Evolutionary conservation across 2,113 vertebrate genomes (phyloP).

Genomic region (Motacilla tschutschensis): DNA sequence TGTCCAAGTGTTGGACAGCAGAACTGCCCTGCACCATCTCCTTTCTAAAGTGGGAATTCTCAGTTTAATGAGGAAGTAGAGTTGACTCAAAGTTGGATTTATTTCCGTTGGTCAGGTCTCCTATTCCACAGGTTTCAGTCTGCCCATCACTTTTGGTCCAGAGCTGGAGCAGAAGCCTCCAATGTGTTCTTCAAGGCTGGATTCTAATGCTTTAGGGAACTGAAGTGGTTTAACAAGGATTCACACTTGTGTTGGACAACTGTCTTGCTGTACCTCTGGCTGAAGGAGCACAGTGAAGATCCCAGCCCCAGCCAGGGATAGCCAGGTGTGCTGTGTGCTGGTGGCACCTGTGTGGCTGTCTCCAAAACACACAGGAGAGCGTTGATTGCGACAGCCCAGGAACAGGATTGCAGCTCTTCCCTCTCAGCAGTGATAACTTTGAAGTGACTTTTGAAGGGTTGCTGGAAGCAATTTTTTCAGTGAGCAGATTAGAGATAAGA

Average conservation of each 20-base stretch:
- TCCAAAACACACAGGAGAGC: not conserved
- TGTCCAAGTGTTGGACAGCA: not conserved
- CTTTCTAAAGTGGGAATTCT: not conserved
- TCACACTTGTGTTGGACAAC: not conserved
- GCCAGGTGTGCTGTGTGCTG: not conserved
- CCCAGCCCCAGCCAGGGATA: not conserved
- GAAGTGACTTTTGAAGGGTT: conserved; percentile 31
- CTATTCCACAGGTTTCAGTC: fast-evolving
- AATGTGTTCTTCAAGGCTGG: not conserved
- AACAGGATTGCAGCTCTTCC: not conserved
- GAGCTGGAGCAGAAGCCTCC: not conserved
- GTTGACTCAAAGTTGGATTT: not conserved
- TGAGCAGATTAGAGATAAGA: conserved; percentile 36
- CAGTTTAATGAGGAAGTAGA: not conserved
- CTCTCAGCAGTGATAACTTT: not conserved
- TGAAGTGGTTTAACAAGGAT: not conserved
- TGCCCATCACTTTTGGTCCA: not conserved
- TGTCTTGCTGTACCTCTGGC: not conserved
- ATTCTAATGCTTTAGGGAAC: not conserved
- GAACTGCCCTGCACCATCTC: not conserved
- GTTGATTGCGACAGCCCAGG: fast-evolving
- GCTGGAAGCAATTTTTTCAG: conserved; percentile 10
- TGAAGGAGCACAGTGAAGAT: not conserved
- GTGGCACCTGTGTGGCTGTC: not conserved
- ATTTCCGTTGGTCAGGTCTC: fast-evolving